These are phyloP conservation scores for Tinea semifulvella DNA, from an alignment of 2,888 invertebrate species.

Conservation along the genomic window DNA sequence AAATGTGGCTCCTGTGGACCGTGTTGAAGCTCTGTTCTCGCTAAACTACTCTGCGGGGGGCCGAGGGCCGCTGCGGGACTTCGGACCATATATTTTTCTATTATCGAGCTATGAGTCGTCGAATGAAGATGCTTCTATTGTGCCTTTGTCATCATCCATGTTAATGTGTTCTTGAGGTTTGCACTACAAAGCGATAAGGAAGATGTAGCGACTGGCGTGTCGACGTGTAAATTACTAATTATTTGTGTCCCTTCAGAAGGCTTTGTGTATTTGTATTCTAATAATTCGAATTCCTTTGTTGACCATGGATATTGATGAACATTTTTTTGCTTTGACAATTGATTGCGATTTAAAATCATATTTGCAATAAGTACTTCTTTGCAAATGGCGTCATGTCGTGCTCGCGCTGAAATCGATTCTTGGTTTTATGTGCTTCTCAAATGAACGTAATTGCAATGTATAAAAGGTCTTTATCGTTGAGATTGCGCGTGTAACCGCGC, in stretches of 20 bases:
- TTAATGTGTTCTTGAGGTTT: conserved; percentile 66
- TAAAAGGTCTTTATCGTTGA: conserved; percentile 47
- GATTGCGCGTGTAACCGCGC: conserved; percentile 33
- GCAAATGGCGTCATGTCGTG: background rate
- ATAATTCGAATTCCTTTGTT: conserved; percentile 39
- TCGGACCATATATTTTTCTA: conserved; percentile 58
- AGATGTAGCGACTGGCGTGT: conserved; percentile 53
- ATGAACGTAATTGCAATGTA: conserved; percentile 55
- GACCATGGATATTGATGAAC: conserved; percentile 32
- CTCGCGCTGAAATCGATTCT: conserved; percentile 32
- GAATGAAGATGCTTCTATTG: conserved; percentile 48
- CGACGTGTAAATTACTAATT: conserved; percentile 63
- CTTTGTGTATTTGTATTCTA: conserved; percentile 42
- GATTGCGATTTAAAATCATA: conserved; percentile 29
- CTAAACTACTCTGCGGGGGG: conserved; percentile 49
- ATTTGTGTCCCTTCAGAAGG: conserved; percentile 50
- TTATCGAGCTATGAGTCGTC: conserved; percentile 47
- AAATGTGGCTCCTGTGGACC: conserved; percentile 58
- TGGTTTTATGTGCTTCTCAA: conserved; percentile 49
- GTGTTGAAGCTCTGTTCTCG: conserved; percentile 34
- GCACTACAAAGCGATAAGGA: conserved; percentile 57
- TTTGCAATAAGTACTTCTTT: conserved; percentile 26
- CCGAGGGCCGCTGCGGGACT: conserved; percentile 36
- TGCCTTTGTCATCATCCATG: conserved; percentile 62
- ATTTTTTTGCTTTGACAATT: conserved; percentile 30